Conservation (phyloP, 2,888 invertebrate species). For the Eristalinus sepulchralis region DNA sequence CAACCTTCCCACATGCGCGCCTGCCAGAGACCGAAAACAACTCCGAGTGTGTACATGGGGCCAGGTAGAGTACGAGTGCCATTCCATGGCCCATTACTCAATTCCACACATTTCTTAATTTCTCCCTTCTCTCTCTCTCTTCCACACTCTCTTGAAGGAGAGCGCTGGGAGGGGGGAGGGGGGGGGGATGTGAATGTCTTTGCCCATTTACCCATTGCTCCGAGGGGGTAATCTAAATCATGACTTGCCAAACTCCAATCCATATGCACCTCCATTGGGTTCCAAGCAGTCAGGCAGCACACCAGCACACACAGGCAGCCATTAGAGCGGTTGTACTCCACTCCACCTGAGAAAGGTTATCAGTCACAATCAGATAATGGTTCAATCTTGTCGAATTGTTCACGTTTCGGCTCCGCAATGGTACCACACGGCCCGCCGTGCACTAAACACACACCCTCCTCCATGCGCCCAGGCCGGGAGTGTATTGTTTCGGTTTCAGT, state of each 20-base stretch:
- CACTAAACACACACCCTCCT: constrained; percentile 63
- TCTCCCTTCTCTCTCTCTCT: constrained; percentile 34
- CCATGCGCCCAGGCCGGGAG: constrained; percentile 8
- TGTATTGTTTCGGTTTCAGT: constrained; percentile 44
- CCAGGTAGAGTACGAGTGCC: constrained; percentile 32
- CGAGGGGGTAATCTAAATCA: constrained; percentile 68
- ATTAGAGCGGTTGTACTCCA: constrained; percentile 34
- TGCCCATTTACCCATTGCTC: constrained; percentile 62
- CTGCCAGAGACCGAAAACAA: constrained; percentile 17
- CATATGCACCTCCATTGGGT: constrained; percentile 67
- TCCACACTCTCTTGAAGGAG: no score
- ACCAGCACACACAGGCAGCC: constrained; percentile 11
- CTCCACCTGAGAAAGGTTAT: constrained; percentile 77
- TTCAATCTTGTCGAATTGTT: constrained; percentile 77
- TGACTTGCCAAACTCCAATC: constrained; percentile 68
- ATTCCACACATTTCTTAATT: constrained; percentile 70
- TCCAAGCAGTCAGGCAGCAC: background rate
- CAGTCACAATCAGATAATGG: constrained; percentile 79
- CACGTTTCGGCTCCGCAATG: constrained; percentile 65
- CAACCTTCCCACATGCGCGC: constrained; percentile 68
- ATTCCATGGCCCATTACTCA: constrained; percentile 61
- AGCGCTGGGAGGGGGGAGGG: no score
- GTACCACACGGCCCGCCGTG: constrained; percentile 38
- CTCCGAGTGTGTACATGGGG: constrained; percentile 7
- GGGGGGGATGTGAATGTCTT: constrained; percentile 24